Evolutionary conservation across 2,797 vertebrate genomes (phyloP).

Genomic region (Propithecus perrieri): DNA sequence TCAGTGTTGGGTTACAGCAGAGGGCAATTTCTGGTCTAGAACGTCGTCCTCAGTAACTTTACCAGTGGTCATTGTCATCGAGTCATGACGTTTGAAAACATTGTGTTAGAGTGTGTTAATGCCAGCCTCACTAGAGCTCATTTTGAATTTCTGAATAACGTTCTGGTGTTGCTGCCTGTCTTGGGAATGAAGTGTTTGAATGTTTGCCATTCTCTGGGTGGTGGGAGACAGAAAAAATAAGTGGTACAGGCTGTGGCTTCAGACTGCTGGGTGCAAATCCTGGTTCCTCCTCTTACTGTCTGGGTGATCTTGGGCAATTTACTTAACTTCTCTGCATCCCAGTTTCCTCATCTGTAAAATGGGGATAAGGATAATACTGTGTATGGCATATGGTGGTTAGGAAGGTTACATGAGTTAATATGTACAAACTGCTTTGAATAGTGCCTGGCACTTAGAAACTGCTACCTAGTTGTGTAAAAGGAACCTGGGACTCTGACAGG

Average conservation of each 20-base stretch:
- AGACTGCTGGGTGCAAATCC: not conserved
- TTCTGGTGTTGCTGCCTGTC: not conserved
- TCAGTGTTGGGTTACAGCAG: not conserved
- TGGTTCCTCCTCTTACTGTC: not conserved
- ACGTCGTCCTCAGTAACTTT: not conserved
- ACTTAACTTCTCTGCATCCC: not conserved
- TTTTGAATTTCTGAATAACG: not conserved
- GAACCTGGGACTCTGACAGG: not conserved
- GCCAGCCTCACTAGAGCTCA: not conserved
- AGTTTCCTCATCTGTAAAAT: not conserved
- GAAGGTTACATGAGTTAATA: not conserved
- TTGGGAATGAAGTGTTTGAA: not conserved
- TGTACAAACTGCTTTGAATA: not conserved
- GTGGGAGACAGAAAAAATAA: not conserved
- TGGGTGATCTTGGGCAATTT: not conserved
- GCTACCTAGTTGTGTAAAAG: not conserved
- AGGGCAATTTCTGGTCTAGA: not conserved
- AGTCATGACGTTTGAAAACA: not conserved
- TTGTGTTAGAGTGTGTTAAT: not conserved
- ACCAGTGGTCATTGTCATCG: not conserved
- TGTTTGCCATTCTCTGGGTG: not conserved
- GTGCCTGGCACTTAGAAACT: not conserved
- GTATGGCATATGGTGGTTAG: not conserved
- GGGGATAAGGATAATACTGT: not conserved
- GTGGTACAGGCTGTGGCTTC: not conserved